Evolutionary conservation across 2,888 invertebrate species (phyloP).

Genomic region (Hipparchia semele): DNA sequence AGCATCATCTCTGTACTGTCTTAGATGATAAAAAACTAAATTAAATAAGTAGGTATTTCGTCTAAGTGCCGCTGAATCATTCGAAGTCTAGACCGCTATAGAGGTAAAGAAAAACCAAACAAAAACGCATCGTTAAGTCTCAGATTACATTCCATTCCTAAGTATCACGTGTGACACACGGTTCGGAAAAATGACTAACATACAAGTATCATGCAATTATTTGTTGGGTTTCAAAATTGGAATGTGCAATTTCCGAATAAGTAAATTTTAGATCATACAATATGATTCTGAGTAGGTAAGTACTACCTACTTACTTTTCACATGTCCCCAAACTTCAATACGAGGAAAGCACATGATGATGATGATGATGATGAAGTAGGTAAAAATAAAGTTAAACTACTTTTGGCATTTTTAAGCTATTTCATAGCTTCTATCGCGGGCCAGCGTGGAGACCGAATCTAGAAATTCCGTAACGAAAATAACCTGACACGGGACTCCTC

Average conservation of each 20-base stretch:
- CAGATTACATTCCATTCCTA: conserved; percentile 45
- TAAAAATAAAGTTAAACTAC: no score
- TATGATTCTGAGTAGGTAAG: no score
- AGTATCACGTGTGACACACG: conserved; percentile 40
- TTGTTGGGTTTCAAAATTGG: background rate
- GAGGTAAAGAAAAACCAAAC: conserved; percentile 37
- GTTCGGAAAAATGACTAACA: conserved; percentile 11
- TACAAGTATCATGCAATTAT: background rate
- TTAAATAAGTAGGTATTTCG: background rate
- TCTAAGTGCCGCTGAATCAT: background rate
- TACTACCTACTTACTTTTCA: no score
- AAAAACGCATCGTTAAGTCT: conserved; percentile 50
- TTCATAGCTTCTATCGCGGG: no score
- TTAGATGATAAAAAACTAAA: background rate
- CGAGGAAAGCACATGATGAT: no score
- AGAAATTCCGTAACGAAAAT: no score
- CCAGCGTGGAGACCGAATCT: no score
- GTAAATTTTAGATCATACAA: background rate
- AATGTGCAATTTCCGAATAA: conserved; percentile 2
- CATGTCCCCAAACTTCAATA: no score
- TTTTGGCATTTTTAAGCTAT: no score
- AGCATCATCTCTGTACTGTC: no score
- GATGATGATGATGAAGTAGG: no score
- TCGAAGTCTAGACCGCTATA: conserved; percentile 28
- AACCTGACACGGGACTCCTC: no score